Conservation (phyloP, 2,113 vertebrate species). For the Rhineura floridana region DNA sequence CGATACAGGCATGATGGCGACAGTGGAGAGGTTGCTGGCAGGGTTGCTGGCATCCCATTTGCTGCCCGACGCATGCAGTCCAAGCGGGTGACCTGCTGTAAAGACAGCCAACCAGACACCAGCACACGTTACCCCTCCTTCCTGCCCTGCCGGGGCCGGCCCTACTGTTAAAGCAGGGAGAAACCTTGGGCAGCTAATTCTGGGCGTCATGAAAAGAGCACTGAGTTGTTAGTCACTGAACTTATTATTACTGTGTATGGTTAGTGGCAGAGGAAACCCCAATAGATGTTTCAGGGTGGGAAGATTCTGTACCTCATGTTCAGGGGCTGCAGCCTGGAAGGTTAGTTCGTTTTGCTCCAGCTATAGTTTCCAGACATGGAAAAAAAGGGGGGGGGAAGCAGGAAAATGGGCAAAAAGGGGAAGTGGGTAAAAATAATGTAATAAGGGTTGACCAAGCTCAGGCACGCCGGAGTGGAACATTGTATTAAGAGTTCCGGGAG, state of each 20-base stretch:
- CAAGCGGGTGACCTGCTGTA: conserved; percentile 80
- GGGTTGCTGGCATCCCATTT: conserved; percentile 90
- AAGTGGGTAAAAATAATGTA: too few species aligned
- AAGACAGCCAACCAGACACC: not conserved
- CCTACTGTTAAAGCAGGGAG: too few species aligned
- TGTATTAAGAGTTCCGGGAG: not conserved
- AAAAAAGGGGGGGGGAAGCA: too few species aligned
- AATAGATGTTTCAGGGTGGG: not conserved
- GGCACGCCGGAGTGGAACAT: not conserved
- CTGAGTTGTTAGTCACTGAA: too few species aligned
- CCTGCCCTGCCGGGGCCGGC: not conserved
- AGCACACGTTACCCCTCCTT: rapidly evolving
- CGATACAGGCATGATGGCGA: conserved; percentile 88
- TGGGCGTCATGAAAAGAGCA: too few species aligned
- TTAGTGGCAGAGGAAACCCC: too few species aligned
- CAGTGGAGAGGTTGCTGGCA: conserved; percentile 89
- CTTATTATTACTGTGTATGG: too few species aligned
- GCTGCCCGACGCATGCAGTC: conserved; percentile 77
- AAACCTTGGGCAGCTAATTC: too few species aligned
- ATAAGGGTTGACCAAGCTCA: not conserved
- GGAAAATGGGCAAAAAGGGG: too few species aligned
- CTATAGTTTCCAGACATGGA: not conserved
- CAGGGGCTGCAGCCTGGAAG: not conserved
- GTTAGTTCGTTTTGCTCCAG: too few species aligned
- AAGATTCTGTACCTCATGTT: too few species aligned